A percentile compares a stretch with the other conserved stretches of the same genome.
Conservation (phyloP, 2,888 invertebrate species). For the Plebejus anna region DNA sequence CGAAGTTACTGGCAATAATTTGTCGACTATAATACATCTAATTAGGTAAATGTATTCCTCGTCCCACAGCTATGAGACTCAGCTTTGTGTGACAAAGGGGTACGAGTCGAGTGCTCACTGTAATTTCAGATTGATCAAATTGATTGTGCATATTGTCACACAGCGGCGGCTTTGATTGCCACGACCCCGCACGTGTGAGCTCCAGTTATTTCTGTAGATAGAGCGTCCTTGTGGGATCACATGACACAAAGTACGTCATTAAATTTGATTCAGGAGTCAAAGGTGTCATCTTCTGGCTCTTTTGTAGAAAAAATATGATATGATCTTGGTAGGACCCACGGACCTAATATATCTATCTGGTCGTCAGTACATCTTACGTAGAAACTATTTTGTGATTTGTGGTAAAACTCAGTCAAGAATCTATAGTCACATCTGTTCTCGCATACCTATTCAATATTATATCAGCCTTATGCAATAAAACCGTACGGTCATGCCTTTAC, state of each 20-base stretch:
- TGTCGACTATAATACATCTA: background rate
- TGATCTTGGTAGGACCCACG: too few relatives aligned
- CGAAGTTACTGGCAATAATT: background rate
- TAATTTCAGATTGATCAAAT: constrained; percentile 30
- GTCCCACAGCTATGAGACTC: background rate
- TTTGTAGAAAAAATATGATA: background rate
- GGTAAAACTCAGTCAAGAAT: too few relatives aligned
- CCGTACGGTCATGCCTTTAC: too few relatives aligned
- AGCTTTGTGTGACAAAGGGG: constrained; percentile 27
- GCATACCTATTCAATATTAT: too few relatives aligned
- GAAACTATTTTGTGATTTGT: too few relatives aligned
- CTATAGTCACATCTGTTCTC: too few relatives aligned
- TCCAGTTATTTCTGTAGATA: constrained; percentile 8
- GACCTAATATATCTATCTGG: too few relatives aligned
- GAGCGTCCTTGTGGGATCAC: background rate
- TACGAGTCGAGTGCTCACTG: constrained; percentile 41
- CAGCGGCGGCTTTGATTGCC: constrained; percentile 21
- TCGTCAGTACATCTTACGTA: too few relatives aligned
- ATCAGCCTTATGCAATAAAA: too few relatives aligned
- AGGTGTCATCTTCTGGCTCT: background rate
- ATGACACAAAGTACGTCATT: background rate
- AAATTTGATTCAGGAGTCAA: background rate
- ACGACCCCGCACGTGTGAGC: constrained; percentile 10
- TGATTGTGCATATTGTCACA: constrained; percentile 30
- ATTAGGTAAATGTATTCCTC: background rate